Evolutionary conservation across 64 coral and sea anemone species (phyloP).

Genomic region (Pocillopora verrucosa): DNA sequence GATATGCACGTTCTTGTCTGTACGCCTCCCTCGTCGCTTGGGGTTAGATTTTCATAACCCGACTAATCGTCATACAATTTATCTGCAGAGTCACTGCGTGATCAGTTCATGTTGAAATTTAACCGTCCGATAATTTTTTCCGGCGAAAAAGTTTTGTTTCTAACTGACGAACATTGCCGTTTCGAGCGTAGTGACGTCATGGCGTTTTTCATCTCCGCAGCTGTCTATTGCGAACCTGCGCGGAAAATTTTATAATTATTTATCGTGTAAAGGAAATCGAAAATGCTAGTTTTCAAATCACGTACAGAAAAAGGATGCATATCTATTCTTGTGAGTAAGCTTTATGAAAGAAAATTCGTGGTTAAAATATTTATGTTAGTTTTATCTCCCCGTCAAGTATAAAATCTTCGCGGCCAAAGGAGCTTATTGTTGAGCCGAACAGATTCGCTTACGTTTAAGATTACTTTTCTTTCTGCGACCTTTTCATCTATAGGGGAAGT

Average conservation of each 20-base stretch:
- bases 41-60: neutral
- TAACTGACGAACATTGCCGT: conserved; percentile 37
- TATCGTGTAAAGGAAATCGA: neutral
- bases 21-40: neutral
- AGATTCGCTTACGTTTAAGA: too few species aligned
- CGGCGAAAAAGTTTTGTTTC: conserved; percentile 23
- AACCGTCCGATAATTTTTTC: neutral
- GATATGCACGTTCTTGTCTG: neutral
- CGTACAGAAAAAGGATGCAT: too few species aligned
- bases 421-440: too few species aligned
- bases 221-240: neutral
- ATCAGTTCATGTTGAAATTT: neutral
- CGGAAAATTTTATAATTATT: neutral
- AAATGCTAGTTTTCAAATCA: neutral
- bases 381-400: too few species aligned
- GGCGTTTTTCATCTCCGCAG: neutral
- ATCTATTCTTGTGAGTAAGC: too few species aligned
- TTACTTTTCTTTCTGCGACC: too few species aligned
- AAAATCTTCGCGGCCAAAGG: too few species aligned
- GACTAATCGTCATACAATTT: neutral
- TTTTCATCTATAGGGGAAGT: too few species aligned
- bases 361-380: too few species aligned
- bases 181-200: conserved; percentile 7
- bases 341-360: too few species aligned
- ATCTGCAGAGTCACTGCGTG: neutral